Base-by-base conservation (phyloP, 2,888 invertebrate species). In the Drosophila pseudotakahashii region DNA sequence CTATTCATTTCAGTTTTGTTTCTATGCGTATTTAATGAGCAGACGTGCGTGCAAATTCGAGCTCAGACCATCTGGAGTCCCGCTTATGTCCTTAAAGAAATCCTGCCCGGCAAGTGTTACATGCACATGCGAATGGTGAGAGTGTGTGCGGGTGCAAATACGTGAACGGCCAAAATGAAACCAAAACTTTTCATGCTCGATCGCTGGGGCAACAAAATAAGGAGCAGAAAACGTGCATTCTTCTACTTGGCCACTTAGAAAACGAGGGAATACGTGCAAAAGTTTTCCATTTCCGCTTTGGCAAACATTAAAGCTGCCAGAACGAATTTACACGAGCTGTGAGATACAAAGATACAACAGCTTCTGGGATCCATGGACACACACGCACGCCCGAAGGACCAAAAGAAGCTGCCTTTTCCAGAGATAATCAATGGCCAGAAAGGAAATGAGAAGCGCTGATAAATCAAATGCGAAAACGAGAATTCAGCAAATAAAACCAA, bases 101-200 rank as follows among this genome's bases (percentile, higher is more conserved):
- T 51, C 53, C 50, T 54, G 48, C 11, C 52, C 52, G 44, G 63
- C 75, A 85, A 79, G 82, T 76, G 83, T 71, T 66, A 58, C 14
- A n/a, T 32, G 16, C 16, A 58, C 14, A n/a, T 32, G 16, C 13
- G 51, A 37, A 7, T 19, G 39, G 30, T 30, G 59, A 16, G 51
- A 30, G 39, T 58, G 41, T 57, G 44, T 41, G 51, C 63, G 66
- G 55, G 79, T 72, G 75, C 72, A 76, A 73, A 76, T 79, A 80
- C 80, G 81, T 80, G 81, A 72, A 84, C 71, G 71, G 74, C 88
- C 89, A 79, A 88, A 85, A 88, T 84, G 88, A 88, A 85, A 87
- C 84, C 89, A 77, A 86, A 84, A 85, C 84, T 85, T 88, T 88
- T 85, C 89, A 88, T 86, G 84, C 84, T 86, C 88, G 81, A 85